phyloP scores from a whole-genome alignment of 2,113 vertebrate species.

The Onychostruthus taczanowskii region DNA sequence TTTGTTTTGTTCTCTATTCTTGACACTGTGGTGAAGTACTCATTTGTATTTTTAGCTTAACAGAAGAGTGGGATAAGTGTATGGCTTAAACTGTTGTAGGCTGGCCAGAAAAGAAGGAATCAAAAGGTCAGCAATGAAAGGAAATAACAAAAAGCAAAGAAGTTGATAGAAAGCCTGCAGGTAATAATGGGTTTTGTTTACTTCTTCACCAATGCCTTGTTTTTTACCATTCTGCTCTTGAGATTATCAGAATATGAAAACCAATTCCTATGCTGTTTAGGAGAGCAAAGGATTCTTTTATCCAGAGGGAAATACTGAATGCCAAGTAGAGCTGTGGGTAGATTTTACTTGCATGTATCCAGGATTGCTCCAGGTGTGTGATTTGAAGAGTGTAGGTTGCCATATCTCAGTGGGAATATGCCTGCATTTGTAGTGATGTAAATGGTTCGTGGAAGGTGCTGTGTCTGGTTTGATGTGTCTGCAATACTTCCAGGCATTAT shows the following conservation, averaged over 20 bases:
- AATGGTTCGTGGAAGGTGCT: rapidly evolving
- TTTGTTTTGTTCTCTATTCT: background rate
- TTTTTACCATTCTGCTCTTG: background rate
- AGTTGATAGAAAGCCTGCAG: background rate
- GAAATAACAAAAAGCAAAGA: background rate
- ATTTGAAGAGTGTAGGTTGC: background rate
- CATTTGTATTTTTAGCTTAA: background rate
- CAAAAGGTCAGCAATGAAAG: background rate
- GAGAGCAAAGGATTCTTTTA: background rate
- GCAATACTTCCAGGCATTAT: background rate
- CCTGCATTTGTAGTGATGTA: background rate
- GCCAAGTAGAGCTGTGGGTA: background rate
- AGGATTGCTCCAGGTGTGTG: background rate
- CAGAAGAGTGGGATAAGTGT: background rate
- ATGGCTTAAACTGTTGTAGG: background rate
- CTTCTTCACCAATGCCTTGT: background rate
- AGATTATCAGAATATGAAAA: background rate
- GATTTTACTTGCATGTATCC: background rate
- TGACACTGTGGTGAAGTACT: background rate
- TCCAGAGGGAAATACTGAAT: background rate
- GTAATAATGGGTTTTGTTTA: background rate
- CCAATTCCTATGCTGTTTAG: background rate
- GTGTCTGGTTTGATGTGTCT: background rate
- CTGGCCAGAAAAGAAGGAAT: background rate
- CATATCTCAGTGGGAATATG: background rate